Evolutionary conservation across 2,113 vertebrate species (phyloP), one percentile per base, ranked within the genome.

Genomic region (Odobenus rosmarus): DNA sequence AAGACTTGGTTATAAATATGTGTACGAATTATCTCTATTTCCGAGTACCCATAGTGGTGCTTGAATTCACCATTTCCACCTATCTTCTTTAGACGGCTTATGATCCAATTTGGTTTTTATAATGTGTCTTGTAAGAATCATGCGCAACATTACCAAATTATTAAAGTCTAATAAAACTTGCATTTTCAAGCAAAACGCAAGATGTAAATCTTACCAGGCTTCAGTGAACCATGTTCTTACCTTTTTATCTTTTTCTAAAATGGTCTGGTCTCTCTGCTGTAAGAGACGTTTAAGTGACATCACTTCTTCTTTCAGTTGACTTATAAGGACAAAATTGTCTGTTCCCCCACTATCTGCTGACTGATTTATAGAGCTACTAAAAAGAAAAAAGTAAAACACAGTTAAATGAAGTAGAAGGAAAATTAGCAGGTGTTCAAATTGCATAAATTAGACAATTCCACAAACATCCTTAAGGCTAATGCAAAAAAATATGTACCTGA

Each of bases 241-340:
- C 99, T 99, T 99, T 98, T 99, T 99, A 98, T 99, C 99, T 98
- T 99, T 99, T 96, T 99, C 99, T 86, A 99, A 98, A 96, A 99
- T 99, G 76, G 99, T 99, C 98, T 99, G 99, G 98, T 99, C 99
- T 98, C 99, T 99, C 92, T 99, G 99, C 98, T 99, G 99, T 96
- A 99, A 98, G 94, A 99, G 99, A 97, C 99, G 99, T 98, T 99
- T 99, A 96, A 99, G 98, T 67, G 99, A 99, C 99, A 99, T 99
- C 95, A 99, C 99, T 99, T 99, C 99, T 98, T 99, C 99, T 98
- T 99, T 99, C 98, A 99, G 99, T 97, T 99, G 99, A 98, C 99
- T 99, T 99, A 99, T 99, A 97, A 99, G 99, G 97, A 99, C 99
- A 98, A 99, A 99, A 98, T 99, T 99, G 99, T 99, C 99, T 7